Evolutionary conservation across 2,113 vertebrate genomes (phyloP).

Genomic region (Marcusenius ussheri): DNA sequence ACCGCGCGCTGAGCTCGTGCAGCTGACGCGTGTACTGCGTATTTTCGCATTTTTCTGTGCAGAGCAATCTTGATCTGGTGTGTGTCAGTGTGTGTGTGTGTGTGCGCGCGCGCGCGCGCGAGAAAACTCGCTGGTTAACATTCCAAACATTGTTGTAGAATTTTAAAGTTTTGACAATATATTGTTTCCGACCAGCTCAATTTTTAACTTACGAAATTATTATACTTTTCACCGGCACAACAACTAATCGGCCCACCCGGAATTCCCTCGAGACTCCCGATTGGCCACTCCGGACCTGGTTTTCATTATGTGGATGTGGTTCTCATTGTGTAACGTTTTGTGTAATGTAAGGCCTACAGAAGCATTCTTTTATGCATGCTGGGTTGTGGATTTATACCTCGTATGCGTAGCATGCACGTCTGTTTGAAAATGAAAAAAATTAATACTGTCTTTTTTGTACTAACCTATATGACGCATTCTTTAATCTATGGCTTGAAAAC

Average conservation of each 20-base stretch:
- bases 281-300: not conserved
- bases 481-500: not conserved
- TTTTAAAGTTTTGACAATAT: not conserved
- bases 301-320: not conserved
- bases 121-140: not conserved
- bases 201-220: not conserved
- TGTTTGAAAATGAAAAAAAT: not conserved
- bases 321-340: not conserved
- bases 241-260: not conserved
- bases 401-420: not conserved
- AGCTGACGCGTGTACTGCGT: not conserved
- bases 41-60: not conserved
- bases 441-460: not conserved
- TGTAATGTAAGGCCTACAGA: not conserved
- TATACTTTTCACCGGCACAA: not conserved
- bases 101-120: fast-evolving
- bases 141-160: not conserved
- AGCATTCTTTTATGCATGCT: not conserved
- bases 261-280: not conserved
- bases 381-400: not conserved
- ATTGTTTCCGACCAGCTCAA: not conserved
- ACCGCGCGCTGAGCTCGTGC: not conserved
- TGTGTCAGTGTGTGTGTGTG: not conserved
- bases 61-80: not conserved
- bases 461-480: not conserved